These are phyloP conservation scores for Sinella curviseta DNA, from an alignment of 1,140 invertebrate species.

Conservation along the genomic window DNA sequence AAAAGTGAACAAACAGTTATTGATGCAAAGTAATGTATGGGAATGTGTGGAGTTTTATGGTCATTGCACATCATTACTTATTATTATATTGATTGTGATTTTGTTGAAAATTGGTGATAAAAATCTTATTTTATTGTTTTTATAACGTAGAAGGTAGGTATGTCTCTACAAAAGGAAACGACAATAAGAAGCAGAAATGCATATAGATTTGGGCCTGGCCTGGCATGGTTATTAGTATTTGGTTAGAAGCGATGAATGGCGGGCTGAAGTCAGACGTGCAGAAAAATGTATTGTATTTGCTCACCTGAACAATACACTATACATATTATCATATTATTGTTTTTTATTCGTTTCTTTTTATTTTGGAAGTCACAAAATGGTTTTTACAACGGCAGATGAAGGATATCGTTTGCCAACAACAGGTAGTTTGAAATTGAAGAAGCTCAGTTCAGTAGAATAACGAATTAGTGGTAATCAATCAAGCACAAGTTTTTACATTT, in stretches of 20 bases:
- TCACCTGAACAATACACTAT: neutral
- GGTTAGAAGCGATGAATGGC: too few species aligned
- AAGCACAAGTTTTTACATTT: neutral
- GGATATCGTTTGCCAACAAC: too few species aligned
- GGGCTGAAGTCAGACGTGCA: neutral
- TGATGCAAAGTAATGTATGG: neutral
- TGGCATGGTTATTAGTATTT: neutral
- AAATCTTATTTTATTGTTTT: conserved; percentile 7
- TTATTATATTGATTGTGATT: neutral
- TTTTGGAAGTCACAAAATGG: too few species aligned
- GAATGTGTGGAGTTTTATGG: neutral
- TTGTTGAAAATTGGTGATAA: neutral
- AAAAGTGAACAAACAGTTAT: neutral
- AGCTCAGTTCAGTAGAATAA: too few species aligned
- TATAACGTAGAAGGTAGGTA: neutral
- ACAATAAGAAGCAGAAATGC: neutral
- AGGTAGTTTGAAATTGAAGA: too few species aligned
- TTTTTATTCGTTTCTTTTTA: too few species aligned
- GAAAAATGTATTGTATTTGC: neutral
- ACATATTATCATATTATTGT: too few species aligned
- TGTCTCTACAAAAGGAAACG: neutral
- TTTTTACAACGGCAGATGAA: too few species aligned
- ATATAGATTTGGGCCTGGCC: neutral
- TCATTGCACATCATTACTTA: neutral
- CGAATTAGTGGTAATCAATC: too few species aligned